Conservation (phyloP, 1,140 invertebrate genomes). For the Mya arenaria region DNA sequence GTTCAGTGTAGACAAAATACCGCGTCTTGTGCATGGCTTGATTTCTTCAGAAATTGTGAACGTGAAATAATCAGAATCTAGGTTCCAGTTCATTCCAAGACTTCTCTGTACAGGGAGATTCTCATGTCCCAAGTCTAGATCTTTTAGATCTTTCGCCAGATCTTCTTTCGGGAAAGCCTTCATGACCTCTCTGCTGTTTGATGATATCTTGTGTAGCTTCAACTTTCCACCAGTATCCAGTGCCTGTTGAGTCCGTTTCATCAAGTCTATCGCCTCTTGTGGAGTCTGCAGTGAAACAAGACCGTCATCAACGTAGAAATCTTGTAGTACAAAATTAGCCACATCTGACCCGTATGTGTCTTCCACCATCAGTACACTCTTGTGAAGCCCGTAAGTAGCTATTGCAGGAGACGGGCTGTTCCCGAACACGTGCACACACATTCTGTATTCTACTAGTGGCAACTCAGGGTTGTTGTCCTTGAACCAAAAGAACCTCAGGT, state of each 20-base stretch:
- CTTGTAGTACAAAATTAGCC: conserved; percentile 28
- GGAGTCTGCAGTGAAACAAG: background rate
- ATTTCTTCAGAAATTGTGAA: conserved; percentile 23
- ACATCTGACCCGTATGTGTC: conserved; percentile 27
- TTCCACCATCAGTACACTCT: background rate
- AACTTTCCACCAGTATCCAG: conserved; percentile 7
- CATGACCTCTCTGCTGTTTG: conserved; percentile 43
- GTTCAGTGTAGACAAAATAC: conserved; percentile 57
- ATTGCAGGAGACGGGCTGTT: conserved; percentile 18
- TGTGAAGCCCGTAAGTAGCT: conserved; percentile 14
- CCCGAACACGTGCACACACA: conserved; percentile 52
- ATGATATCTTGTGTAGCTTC: conserved; percentile 51
- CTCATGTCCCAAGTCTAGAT: conserved; percentile 26
- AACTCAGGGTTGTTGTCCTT: conserved; percentile 6
- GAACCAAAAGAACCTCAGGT: conserved; percentile 34
- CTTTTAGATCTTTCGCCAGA: conserved; percentile 3
- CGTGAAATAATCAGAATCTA: conserved; percentile 43
- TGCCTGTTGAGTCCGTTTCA: background rate
- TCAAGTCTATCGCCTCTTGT: background rate
- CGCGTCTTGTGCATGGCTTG: conserved; percentile 49
- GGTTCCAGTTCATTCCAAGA: conserved; percentile 48
- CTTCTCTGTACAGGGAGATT: conserved; percentile 10
- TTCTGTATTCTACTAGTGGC: conserved; percentile 27
- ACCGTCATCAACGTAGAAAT: conserved; percentile 39
- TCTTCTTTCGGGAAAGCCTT: conserved; percentile 38